A percentile compares a stretch with the other conserved stretches of the same genome.
Evolutionary conservation across 2,888 invertebrate species (phyloP).

Genomic region (Sinodicranocentrus sp.): DNA sequence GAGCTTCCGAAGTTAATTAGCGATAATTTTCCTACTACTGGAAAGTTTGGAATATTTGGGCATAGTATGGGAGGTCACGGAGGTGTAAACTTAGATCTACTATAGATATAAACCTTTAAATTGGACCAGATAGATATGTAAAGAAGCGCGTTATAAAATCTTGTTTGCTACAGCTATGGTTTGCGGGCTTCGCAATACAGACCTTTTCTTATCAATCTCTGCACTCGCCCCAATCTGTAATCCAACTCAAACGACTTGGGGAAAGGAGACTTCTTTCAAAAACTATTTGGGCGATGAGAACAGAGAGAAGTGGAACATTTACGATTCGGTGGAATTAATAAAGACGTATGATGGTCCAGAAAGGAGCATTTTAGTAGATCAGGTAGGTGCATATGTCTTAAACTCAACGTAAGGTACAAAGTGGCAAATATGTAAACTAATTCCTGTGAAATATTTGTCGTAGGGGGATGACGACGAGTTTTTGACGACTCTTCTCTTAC

Average conservation of each 20-base stretch:
- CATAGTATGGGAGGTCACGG: constrained; percentile 47
- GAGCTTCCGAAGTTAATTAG: constrained; percentile 89
- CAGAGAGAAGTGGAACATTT: constrained; percentile 84
- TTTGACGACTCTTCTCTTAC: constrained; percentile 87
- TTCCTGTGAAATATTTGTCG: constrained; percentile 15
- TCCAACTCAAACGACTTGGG: constrained; percentile 92
- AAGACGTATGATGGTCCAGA: constrained; percentile 90
- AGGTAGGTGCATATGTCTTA: constrained; percentile 82
- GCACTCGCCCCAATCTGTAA: constrained; percentile 97
- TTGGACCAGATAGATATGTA: too few species aligned
- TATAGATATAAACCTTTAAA: too few species aligned
- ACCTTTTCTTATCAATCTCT: constrained; percentile 82
- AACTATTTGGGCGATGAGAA: constrained; percentile 86
- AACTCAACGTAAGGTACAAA: too few species aligned
- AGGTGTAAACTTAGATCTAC: too few species aligned
- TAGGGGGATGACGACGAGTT: constrained; percentile 92
- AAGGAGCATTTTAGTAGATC: constrained; percentile 91
- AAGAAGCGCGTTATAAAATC: too few species aligned
- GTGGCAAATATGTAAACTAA: too few species aligned
- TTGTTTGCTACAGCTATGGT: too few species aligned
- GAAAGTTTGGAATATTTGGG: constrained; percentile 65
- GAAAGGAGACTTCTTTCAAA: constrained; percentile 87
- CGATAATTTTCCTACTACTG: constrained; percentile 84
- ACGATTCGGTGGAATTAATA: constrained; percentile 93
- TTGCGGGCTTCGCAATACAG: constrained; percentile 44